Base-by-base conservation (phyloP, 2,888 invertebrate genomes). In the Gastracanthus pulcherrimus region DNA sequence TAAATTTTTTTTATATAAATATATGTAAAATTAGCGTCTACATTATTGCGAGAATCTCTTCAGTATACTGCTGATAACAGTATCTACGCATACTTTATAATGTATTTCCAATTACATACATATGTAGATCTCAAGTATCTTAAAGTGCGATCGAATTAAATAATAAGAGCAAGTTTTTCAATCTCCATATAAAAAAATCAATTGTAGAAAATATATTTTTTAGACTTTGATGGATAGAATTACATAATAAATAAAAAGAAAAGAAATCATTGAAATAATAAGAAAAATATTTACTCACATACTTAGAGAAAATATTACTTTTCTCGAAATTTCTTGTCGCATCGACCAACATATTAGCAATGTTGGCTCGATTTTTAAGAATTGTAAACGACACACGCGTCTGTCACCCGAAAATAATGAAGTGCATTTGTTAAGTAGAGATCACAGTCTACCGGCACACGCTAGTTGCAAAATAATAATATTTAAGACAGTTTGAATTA, bases 151-250 rank as follows among this genome's bases (percentile, higher is more conserved):
- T 76, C 51, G 38, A 80, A 74, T 71, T 64, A 51, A 55, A 64
- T 75, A 19, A 58, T 75, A 78, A 71, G 69, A 36, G 67, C 51
- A 74, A 76, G 19, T 76, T 74, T 79, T 82, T 71, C 69, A 80
- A 76, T 64, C 19, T 76, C 29, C 23, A 66, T 51, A 48, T 29
- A 77, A 64, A 67, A n/a, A 31, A 69, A 77, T 60, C 62, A 76
- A 67, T 51, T 64, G 51, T 80, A 82, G 76, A 82, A 80, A 77
- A 80, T 82, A 80, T 80, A 82, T 82, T 80, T 82, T 79, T 80
- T 80, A 77, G 80, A 80, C 62, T 69, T 72, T 80, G 38, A 80
- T 58, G 62, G n/a, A 55, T 77, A 80, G 55, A 26, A 64, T 70
- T 80, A 66, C 6, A 45, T 31, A 70, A 45, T 72, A 72, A 36